Evolutionary conservation across 1,140 invertebrate species (phyloP).

Genomic region (Metopolophium dirhodum): DNA sequence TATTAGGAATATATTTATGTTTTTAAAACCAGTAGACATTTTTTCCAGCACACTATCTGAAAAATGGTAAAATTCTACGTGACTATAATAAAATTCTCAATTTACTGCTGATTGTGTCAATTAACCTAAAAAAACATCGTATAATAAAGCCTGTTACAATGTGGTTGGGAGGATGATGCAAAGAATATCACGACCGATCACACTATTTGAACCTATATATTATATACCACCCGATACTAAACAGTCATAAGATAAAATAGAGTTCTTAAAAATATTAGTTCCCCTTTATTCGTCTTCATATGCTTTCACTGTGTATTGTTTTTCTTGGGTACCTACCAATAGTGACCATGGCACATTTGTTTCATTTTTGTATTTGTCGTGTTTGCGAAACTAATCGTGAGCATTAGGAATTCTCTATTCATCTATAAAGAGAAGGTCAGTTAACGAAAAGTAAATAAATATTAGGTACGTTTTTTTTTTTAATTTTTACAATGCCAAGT

Average conservation of each 20-base stretch:
- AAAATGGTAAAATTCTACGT: not conserved
- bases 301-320: conserved; percentile 49
- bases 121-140: not conserved
- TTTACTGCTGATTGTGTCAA: not conserved
- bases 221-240: not conserved
- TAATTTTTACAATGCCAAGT: not conserved
- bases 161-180: not conserved
- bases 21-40: not conserved
- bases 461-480: not conserved
- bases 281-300: conserved; percentile 26
- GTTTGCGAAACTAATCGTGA: conserved; percentile 53
- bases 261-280: conserved; percentile 7
- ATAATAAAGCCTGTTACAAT: not conserved
- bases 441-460: conserved; percentile 6
- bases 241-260: not conserved
- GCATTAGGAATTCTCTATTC: conserved; percentile 33
- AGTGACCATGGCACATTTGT: conserved; percentile 55
- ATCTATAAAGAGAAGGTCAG: conserved; percentile 26
- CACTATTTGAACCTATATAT: not conserved
- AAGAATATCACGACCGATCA: conserved; percentile 1
- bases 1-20: not conserved
- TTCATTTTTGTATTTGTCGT: conserved; percentile 42
- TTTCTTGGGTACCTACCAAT: not conserved
- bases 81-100: not conserved
- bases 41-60: not conserved